These are phyloP conservation scores for Brenthis daphne DNA, from an alignment of 2,888 invertebrate genomes.

Conservation along the genomic window DNA sequence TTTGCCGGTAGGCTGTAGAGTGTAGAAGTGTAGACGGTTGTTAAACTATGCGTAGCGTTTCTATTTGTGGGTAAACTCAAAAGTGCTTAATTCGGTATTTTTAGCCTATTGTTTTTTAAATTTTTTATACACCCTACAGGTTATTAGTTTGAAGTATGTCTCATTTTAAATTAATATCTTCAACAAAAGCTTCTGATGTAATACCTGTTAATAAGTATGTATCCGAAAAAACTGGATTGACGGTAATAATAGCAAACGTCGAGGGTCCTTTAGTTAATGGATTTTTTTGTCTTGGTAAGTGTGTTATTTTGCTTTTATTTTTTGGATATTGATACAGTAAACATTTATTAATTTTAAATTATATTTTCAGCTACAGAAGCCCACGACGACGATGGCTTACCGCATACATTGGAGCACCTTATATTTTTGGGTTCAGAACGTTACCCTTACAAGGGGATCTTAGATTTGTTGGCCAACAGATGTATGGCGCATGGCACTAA, in stretches of 20 bases:
- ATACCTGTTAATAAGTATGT: constrained; percentile 91
- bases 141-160: constrained; percentile 51
- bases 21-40: too few species aligned
- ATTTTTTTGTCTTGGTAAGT: constrained; percentile 91
- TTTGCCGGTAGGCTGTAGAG: too few species aligned
- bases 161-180: constrained; percentile 79
- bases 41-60: too few species aligned
- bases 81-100: neutral
- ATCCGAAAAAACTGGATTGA: constrained; percentile 89
- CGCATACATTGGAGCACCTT: constrained; percentile 95
- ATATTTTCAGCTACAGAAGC: constrained; percentile 90
- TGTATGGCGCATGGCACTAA: constrained; percentile 96
- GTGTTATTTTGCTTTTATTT: constrained; percentile 8
- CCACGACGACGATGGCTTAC: constrained; percentile 94
- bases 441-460: constrained; percentile 94
- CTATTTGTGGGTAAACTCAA: too few species aligned
- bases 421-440: constrained; percentile 94
- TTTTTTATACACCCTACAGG: neutral
- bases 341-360: neutral
- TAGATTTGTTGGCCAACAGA: constrained; percentile 94
- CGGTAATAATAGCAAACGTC: constrained; percentile 91
- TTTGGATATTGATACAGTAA: neutral
- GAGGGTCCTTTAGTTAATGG: constrained; percentile 96
- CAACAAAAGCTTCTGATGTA: constrained; percentile 86
- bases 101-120: constrained; percentile 7